Base-by-base conservation (phyloP, 2,113 vertebrate species). In the Ciconia maguari region DNA sequence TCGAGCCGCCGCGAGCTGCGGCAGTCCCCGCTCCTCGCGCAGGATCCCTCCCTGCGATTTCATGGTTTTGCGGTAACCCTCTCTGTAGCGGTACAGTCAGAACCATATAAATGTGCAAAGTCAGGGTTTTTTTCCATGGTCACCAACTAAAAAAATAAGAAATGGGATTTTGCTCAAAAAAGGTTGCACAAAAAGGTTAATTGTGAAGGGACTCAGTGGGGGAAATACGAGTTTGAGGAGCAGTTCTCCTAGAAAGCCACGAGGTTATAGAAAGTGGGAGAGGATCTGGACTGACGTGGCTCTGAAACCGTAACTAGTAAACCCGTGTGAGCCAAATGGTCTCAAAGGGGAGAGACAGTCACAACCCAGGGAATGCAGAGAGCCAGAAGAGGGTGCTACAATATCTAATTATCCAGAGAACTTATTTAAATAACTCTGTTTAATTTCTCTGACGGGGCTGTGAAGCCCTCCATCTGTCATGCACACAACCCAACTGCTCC, bases 321-420 rank as follows among this genome's bases (percentile, higher is more conserved):
- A 60, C 22, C 36, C 2, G 0, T 5, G 36, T 4, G 71, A 90
- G 69, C 42, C 4, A 2, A 89, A 54, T 29, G 49, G 58, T 74
- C 91, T 87, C 72, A 7, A 32, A 66, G 8, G 52, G 42, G 72
- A 78, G 54, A 69, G 34, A 10, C 0, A 0, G 41, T 44, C 54
- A 49, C 76, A 75, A 21, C 48, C 82, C 69, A 42, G 72, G 27
- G 51, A 27, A 8, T 83, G 61, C 74, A 65, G 88, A 34, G 64
- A 97, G 90, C 96, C 96, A 96, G 96, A 96, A 96, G 96, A 96
- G 95, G 89, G 92, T 97, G 96, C 95, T 97, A n/a, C 76, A 2
- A 88, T 94, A 81, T 95, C 86, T 95, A 95, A 96, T 95, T 78
- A 90, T 62, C 72, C 54, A 22, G 83, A 77, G 8, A 86, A 90